Conservation (phyloP, 2,113 vertebrate species). For the Gallinago media region DNA sequence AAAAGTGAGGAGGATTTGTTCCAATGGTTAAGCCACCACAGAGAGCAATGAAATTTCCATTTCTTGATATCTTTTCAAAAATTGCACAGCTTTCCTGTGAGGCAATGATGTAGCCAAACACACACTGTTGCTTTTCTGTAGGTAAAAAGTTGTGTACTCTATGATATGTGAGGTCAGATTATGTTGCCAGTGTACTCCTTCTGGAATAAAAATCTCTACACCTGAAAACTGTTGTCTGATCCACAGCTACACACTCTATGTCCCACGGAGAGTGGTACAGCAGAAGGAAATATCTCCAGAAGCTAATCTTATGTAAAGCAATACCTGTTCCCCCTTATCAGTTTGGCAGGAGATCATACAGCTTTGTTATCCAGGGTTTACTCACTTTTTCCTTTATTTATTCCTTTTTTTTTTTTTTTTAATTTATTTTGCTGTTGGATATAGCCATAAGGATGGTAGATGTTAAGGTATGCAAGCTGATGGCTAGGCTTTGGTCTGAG, state of each 20-base stretch:
- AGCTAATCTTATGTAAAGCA: background rate
- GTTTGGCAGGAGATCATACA: background rate
- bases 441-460: background rate
- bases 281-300: background rate
- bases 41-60: background rate
- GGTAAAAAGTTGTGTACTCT: background rate
- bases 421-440: background rate
- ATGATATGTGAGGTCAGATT: background rate
- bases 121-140: background rate
- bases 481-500: background rate
- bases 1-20: background rate
- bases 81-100: background rate
- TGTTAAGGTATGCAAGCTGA: background rate
- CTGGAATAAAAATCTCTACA: background rate
- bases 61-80: background rate
- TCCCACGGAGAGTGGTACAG: background rate
- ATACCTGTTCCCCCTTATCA: background rate
- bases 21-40: background rate
- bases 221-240: background rate
- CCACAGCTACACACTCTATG: background rate
- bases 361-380: background rate
- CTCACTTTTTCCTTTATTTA: background rate
- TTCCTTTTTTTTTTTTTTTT: background rate
- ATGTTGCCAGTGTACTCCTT: background rate
- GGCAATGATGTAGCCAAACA: background rate